These are phyloP conservation scores for Petrocephalus zakoni DNA, from an alignment of 2,113 vertebrate genomes.

Conservation along the genomic window DNA sequence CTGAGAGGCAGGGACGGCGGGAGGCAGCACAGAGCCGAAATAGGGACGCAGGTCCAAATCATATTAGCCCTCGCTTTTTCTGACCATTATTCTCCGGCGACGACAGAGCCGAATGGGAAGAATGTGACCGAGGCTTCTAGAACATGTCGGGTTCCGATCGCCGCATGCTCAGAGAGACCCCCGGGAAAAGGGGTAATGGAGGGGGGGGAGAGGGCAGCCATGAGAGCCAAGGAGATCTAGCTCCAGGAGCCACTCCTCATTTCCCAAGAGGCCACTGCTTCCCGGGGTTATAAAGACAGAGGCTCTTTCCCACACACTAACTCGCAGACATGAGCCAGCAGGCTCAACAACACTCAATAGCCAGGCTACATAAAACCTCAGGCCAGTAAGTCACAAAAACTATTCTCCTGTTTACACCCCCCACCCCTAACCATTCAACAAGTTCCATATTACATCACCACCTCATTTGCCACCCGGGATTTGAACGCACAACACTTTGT, in stretches of 20 bases:
- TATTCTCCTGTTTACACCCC: not conserved
- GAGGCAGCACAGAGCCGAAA: not conserved
- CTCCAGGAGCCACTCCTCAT: not conserved
- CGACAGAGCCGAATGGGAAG: slow-evolving; percentile 6
- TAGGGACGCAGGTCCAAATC: not conserved
- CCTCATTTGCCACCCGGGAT: not conserved
- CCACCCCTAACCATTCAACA: too few species aligned
- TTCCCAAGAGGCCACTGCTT: not conserved
- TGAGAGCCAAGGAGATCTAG: not conserved
- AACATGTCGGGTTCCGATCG: slow-evolving; percentile 17
- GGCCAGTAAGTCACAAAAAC: not conserved
- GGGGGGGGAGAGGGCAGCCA: not conserved
- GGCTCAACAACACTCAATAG: not conserved
- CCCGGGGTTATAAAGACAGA: not conserved
- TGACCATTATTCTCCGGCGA: slow-evolving; percentile 14
- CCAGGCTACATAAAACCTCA: not conserved
- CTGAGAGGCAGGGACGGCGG: too few species aligned
- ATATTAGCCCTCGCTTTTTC: slow-evolving; percentile 1
- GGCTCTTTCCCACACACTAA: not conserved
- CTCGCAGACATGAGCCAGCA: not conserved
- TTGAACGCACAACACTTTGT: not conserved
- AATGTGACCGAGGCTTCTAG: slow-evolving; percentile 10
- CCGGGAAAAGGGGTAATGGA: not conserved
- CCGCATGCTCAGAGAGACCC: not conserved
- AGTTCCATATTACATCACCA: not conserved